Percentiles rank a stretch among this genome's conserved stretches.
These are phyloP conservation scores for Callospermophilus lateralis DNA, from an alignment of 2,113 vertebrate genomes.

Conservation along the genomic window DNA sequence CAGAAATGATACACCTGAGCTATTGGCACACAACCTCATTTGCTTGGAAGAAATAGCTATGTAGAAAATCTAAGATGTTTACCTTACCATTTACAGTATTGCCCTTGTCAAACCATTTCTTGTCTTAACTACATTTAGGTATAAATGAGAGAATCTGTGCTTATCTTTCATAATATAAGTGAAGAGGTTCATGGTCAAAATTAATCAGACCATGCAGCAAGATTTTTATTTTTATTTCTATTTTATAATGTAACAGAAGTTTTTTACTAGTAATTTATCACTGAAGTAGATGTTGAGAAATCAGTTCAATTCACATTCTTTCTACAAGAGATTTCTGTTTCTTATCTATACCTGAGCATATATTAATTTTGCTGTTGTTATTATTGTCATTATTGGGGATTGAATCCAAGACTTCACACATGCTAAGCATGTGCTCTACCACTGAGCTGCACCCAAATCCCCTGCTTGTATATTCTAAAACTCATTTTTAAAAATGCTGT, in stretches of 20 bases:
- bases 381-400: not conserved
- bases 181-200: not conserved
- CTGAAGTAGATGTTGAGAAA: not conserved
- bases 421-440: not conserved
- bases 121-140: not conserved
- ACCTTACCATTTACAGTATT: not conserved
- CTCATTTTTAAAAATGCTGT: not conserved
- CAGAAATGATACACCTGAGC: not conserved
- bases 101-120: not conserved
- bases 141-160: not conserved
- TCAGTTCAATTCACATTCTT: not conserved
- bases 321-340: not conserved
- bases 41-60: no score
- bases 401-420: not conserved
- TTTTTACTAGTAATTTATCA: not conserved
- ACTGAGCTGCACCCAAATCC: fast-evolving
- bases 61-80: not conserved
- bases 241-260: not conserved
- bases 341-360: not conserved
- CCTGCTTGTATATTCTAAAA: not conserved
- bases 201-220: not conserved
- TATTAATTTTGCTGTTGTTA: not conserved
- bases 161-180: not conserved
- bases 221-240: not conserved
- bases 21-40: not conserved